Evolutionary conservation across 2,113 vertebrate species (phyloP), one percentile per base, ranked within the genome.

Genomic region (Atrichornis clamosus): DNA sequence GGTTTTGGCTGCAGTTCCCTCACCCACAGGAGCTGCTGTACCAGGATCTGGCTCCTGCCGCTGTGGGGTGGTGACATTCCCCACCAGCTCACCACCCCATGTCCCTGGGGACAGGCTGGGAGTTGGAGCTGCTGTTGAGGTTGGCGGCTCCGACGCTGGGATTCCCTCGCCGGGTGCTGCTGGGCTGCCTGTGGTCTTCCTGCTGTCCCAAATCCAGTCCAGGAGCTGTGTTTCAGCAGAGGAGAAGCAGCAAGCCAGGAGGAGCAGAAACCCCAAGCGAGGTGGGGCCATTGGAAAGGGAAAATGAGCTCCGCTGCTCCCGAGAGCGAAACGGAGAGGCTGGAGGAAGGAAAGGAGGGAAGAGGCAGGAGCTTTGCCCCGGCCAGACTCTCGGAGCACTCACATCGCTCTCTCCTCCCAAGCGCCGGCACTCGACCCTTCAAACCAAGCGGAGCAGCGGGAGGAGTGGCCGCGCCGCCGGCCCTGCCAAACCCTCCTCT

Each of bases 201-300:
- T 76, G 67, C 52, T 50, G 79, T 96, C 83, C 98, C 94, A 98
- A 95, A 95, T 24, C 97, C 97, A 95, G 30, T 39, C 32, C 30
- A 82, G 86, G 95, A 98, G 97, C 53, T 96, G 92, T 2, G 96
- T 95, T 41, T 98, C 42, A 0, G 98, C 96, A 53, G 58, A 74
- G 87, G 89, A 96, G 50, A 97, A 94, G 85, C 86, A 98, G 89
- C 93, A 94, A 67, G 98, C 74, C 83, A 99, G 86, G 80, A 98
- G 44, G 33, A 98, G 73, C 85, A 98, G 93, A 95, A 98, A 73
- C 44, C 94, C 87, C 89, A 97, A n/a, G 58, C 50, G 13, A 79
- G 65, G 94, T 78, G 87, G 93, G 74, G 97, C 90, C 96, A 98
- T 97, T 5, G 44, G 78, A 35, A 86, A 73, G 59, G 30, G 14